Conservation (phyloP, 2,797 vertebrate species). For the Sebastes iracundus region DNA sequence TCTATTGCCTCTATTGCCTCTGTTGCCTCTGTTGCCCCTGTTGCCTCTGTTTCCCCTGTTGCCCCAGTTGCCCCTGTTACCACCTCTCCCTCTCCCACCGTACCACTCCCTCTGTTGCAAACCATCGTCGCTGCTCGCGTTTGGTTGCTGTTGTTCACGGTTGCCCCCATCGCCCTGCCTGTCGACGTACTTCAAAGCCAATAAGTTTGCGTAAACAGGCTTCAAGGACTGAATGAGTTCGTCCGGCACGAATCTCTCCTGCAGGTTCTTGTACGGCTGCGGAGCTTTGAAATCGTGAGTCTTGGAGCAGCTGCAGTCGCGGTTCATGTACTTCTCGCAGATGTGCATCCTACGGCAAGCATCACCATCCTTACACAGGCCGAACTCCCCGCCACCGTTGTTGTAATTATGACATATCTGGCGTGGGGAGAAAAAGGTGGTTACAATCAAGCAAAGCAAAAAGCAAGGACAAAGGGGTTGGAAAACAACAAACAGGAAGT, state of each 20-base stretch:
- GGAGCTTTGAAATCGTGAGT: conserved; percentile 67
- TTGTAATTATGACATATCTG: conserved; percentile 81
- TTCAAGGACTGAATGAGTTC: conserved; percentile 55
- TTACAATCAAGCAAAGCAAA: background rate
- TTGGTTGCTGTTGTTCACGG: background rate
- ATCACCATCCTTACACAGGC: conserved; percentile 52
- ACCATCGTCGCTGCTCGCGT: no score
- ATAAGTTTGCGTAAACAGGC: conserved; percentile 66
- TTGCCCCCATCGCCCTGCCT: background rate
- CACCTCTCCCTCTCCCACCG: background rate
- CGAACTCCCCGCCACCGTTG: conserved; percentile 65
- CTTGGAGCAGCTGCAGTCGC: conserved; percentile 61
- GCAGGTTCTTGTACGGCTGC: conserved; percentile 66
- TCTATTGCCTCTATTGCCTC: background rate
- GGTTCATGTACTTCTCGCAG: conserved; percentile 67
- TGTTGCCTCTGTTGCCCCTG: background rate
- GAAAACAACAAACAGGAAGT: background rate
- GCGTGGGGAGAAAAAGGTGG: background rate
- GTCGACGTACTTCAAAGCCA: conserved; percentile 30
- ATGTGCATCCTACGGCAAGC: conserved; percentile 75
- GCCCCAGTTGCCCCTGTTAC: background rate
- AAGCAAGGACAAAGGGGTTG: background rate
- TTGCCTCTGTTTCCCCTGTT: background rate
- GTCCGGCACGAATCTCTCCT: conserved; percentile 41
- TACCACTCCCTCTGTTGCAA: background rate